phyloP scores from a whole-genome alignment of 2,888 invertebrate genomes.

The Sympetrum striolatum region DNA sequence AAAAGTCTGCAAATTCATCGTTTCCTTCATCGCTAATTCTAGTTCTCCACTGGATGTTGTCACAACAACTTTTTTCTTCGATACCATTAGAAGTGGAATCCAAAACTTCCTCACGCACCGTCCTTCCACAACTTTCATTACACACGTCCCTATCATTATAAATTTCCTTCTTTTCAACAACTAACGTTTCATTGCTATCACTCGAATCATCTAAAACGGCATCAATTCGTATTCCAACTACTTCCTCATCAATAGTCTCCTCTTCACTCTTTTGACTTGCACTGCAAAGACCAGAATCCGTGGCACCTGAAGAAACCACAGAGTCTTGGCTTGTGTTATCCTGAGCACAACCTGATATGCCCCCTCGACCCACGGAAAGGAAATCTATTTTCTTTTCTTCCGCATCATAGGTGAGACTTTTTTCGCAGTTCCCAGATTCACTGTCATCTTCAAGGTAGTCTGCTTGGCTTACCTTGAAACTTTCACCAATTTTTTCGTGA shows the following conservation, averaged over 20 bases:
- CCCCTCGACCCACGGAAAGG: slow-evolving; percentile 11
- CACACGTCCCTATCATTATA: not conserved
- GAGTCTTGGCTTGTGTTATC: slow-evolving; percentile 50
- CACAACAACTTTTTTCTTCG: not conserved
- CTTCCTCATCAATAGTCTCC: slow-evolving; percentile 31
- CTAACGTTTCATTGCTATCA: slow-evolving; percentile 48
- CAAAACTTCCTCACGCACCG: not conserved
- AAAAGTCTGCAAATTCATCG: slow-evolving; percentile 47
- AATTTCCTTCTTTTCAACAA: slow-evolving; percentile 15
- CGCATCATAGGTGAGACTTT: not conserved
- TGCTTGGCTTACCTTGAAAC: not conserved
- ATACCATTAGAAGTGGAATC: not conserved
- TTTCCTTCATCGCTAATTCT: slow-evolving; percentile 13
- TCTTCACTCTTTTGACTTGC: slow-evolving; percentile 49
- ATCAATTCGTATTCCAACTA: not conserved
- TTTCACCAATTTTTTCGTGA: not conserved
- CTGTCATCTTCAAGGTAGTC: not conserved
- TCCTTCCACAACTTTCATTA: not conserved
- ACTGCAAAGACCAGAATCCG: slow-evolving; percentile 50
- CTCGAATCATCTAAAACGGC: slow-evolving; percentile 46
- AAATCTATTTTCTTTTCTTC: slow-evolving; percentile 27
- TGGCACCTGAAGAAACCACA: slow-evolving; percentile 47
- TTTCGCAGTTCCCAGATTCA: slow-evolving; percentile 14
- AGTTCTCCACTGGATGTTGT: not conserved
- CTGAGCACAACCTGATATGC: not conserved